phyloP scores from a whole-genome alignment of 2,888 invertebrate species.

The Sarcophaga caerulescens region DNA sequence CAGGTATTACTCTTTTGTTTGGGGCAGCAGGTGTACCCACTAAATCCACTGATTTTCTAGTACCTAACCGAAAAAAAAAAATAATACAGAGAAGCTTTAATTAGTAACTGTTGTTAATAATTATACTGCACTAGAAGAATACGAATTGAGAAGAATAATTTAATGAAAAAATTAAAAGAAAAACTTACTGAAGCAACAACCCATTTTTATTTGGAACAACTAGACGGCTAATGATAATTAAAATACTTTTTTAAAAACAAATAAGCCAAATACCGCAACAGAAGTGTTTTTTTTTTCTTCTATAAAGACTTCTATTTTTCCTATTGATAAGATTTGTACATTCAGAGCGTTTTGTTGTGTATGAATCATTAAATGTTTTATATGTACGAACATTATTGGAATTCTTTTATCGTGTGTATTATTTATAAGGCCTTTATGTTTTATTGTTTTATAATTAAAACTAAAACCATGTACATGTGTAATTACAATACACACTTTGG shows the following conservation, averaged over 20 bases:
- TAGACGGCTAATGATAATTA: constrained; percentile 55
- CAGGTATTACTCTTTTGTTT: constrained; percentile 53
- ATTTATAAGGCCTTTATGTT: too few species aligned
- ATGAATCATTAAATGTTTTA: constrained; percentile 37
- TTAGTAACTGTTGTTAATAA: background rate
- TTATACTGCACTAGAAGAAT: too few species aligned
- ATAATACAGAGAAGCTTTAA: background rate
- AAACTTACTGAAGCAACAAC: constrained; percentile 62
- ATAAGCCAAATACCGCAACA: constrained; percentile 38
- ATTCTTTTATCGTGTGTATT: too few species aligned
- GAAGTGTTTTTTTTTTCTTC: background rate
- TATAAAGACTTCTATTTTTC: constrained; percentile 13
- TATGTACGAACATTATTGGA: too few species aligned
- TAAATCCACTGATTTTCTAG: constrained; percentile 63
- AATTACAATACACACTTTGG: background rate
- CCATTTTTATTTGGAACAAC: constrained; percentile 55
- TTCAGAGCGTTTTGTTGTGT: background rate
- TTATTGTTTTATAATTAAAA: too few species aligned
- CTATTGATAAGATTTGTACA: constrained; percentile 61
- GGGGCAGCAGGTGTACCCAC: constrained; percentile 47
- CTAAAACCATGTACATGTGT: background rate
- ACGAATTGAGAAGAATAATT: background rate
- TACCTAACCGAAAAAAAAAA: constrained; percentile 44
- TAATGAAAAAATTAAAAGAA: background rate
- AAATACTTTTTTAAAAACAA: constrained; percentile 37